Percentiles rank a stretch among this genome's conserved stretches.
phyloP scores from a whole-genome alignment of 2,888 invertebrate genomes.

The Agapostemon virescens region DNA sequence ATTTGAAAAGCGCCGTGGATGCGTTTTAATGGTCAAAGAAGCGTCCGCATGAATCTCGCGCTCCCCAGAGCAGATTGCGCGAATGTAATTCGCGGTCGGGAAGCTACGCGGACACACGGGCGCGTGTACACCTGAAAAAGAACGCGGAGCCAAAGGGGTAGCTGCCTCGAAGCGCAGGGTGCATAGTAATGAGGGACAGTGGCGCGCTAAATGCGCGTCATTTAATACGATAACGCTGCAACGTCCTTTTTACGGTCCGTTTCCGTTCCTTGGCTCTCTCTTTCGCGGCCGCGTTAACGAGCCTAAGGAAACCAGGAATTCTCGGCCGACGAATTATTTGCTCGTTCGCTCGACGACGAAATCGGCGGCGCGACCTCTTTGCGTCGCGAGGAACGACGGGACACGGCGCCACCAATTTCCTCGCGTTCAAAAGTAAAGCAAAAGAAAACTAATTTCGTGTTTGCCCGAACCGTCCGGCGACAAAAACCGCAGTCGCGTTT shows the following conservation, averaged over 20 bases:
- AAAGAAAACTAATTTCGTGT: background rate
- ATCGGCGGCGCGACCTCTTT: background rate
- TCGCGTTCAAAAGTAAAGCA: no score
- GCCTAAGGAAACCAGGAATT: background rate
- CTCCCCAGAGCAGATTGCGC: conserved; percentile 16
- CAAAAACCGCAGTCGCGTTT: background rate
- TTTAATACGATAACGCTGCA: conserved; percentile 27
- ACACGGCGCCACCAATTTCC: background rate
- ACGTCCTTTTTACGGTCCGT: conserved; percentile 2
- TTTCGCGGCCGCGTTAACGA: background rate
- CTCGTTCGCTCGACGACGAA: background rate
- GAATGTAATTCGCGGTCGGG: conserved; percentile 5
- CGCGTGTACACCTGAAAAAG: background rate
- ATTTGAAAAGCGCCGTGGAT: conserved; percentile 9
- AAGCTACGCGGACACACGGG: background rate
- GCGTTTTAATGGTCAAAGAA: conserved; percentile 6
- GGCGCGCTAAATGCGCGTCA: conserved; percentile 15
- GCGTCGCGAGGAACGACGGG: background rate
- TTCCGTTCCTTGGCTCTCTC: background rate
- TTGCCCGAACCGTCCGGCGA: background rate
- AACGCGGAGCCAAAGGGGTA: background rate
- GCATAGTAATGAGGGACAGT: conserved; percentile 36
- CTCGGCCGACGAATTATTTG: background rate
- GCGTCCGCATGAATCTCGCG: conserved; percentile 54
- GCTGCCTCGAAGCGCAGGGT: background rate